Evolutionary conservation across 2,113 vertebrate genomes (phyloP).

Genomic region (Prolemur simus): DNA sequence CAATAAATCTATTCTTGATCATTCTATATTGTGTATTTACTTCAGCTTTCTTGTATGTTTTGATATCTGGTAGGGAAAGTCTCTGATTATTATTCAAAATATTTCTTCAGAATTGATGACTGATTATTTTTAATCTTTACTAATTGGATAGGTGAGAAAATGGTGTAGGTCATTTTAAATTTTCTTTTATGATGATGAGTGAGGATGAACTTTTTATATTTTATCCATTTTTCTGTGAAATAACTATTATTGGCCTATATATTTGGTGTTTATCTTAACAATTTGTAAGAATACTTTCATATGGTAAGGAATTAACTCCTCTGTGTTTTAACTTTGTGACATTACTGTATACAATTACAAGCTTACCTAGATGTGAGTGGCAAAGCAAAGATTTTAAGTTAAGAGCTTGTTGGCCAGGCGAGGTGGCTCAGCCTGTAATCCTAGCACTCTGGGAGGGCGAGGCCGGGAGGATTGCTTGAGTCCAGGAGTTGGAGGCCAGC

Average conservation of each 20-base stretch:
- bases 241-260: neutral
- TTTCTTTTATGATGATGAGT: neutral
- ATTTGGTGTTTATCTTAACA: neutral
- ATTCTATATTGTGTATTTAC: neutral
- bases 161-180: neutral
- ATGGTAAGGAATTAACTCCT: neutral
- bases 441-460: no score
- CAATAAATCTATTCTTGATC: neutral
- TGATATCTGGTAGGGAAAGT: neutral
- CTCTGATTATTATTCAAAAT: neutral
- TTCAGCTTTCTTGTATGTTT: neutral
- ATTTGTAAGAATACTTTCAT: neutral
- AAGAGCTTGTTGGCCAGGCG: neutral
- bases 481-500: no score
- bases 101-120: constrained; percentile 9
- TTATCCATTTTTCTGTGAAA: constrained; percentile 22
- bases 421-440: no score
- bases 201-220: neutral
- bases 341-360: neutral
- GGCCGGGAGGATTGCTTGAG: no score
- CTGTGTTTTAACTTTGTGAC: constrained; percentile 1
- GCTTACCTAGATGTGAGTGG: neutral
- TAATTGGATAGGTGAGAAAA: neutral
- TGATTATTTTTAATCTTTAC: neutral
- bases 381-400: neutral